These are phyloP conservation scores for Casuarius casuarius DNA, from an alignment of 2,113 vertebrate genomes.

Conservation along the genomic window DNA sequence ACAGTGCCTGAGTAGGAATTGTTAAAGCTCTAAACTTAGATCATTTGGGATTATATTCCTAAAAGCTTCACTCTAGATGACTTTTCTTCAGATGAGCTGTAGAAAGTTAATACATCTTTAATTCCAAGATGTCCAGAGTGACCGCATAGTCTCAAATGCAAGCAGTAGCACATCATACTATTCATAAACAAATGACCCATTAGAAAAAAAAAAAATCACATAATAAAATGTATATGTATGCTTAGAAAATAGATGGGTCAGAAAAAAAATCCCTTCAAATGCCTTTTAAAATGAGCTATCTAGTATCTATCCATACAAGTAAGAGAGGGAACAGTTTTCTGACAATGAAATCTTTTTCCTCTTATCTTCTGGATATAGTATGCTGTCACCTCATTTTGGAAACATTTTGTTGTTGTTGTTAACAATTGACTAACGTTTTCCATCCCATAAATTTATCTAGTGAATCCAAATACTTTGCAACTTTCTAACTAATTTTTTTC, in stretches of 20 bases:
- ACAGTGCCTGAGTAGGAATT: not conserved
- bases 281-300: not conserved
- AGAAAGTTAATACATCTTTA: not conserved
- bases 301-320: not conserved
- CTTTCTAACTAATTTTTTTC: not conserved
- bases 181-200: not conserved
- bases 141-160: not conserved
- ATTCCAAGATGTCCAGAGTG: not conserved
- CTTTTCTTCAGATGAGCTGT: not conserved
- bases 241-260: not conserved
- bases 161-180: too few relatives aligned
- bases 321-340: not conserved
- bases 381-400: not conserved
- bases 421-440: not conserved
- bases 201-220: not conserved
- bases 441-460: not conserved
- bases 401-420: not conserved
- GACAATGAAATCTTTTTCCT: not conserved
- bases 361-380: not conserved
- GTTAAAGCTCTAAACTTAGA: not conserved
- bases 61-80: not conserved
- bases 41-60: not conserved
- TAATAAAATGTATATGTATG: not conserved
- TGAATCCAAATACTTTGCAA: not conserved
- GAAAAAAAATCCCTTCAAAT: not conserved